Evolutionary conservation across 1,140 invertebrate species (phyloP).

Genomic region (Penaeus vannamei): DNA sequence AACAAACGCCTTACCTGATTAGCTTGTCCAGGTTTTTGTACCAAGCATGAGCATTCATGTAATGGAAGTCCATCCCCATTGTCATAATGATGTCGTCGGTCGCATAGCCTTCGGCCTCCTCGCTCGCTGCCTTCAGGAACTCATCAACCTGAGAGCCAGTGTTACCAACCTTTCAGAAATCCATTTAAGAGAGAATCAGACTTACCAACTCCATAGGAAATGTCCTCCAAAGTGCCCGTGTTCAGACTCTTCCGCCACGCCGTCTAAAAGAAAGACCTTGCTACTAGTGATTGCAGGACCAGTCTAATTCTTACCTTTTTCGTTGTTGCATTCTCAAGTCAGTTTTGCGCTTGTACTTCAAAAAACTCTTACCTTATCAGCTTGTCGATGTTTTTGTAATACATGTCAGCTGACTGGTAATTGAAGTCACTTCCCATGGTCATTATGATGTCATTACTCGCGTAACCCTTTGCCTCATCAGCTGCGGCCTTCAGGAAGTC

Average conservation of each 20-base stretch:
- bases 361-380: constrained; percentile 80
- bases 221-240: too few relatives aligned
- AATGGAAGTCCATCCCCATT: constrained; percentile 95
- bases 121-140: constrained; percentile 76
- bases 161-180: neutral
- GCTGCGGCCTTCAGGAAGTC: constrained; percentile 75
- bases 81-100: constrained; percentile 87
- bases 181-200: neutral
- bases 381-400: constrained; percentile 91
- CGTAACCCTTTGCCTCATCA: constrained; percentile 75
- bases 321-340: neutral
- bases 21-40: constrained; percentile 91
- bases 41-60: constrained; percentile 87
- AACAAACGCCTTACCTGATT: constrained; percentile 80
- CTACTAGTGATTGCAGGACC: neutral
- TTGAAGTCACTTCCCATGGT: constrained; percentile 96
- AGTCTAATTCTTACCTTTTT: neutral
- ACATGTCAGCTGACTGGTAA: constrained; percentile 86
- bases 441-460: constrained; percentile 83
- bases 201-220: too few relatives aligned
- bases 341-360: too few relatives aligned
- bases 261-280: too few relatives aligned
- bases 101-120: constrained; percentile 75
- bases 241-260: too few relatives aligned
- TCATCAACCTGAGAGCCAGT: constrained; percentile 73